Percentiles rank a stretch among this genome's conserved stretches.
phyloP scores from a whole-genome alignment of 2,888 invertebrate genomes.

The Sinodicranocentrus sp. region DNA sequence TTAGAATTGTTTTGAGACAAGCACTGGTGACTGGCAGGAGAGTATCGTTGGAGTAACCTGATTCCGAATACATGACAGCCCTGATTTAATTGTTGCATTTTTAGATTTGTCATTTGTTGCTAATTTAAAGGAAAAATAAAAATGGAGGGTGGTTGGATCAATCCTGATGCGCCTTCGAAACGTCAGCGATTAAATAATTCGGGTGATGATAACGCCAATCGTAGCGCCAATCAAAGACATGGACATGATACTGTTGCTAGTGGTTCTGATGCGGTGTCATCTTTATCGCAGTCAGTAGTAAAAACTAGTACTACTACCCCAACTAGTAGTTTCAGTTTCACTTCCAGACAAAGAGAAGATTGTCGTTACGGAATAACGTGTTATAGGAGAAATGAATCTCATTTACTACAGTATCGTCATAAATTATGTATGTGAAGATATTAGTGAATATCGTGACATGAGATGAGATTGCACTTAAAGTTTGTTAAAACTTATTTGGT shows the following conservation, averaged over 20 bases:
- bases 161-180: constrained; percentile 1
- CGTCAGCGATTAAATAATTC: background rate
- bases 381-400: constrained; percentile 90
- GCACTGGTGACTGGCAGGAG: too few species aligned
- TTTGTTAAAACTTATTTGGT: background rate
- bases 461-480: too few species aligned
- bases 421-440: constrained; percentile 84
- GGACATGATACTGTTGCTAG: too few species aligned
- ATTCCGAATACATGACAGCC: too few species aligned
- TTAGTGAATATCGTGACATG: too few species aligned
- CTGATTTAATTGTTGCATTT: too few species aligned
- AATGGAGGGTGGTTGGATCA: background rate
- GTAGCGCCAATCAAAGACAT: background rate
- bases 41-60: too few species aligned
- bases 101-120: too few species aligned
- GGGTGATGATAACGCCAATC: background rate
- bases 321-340: too few species aligned
- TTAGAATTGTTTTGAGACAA: too few species aligned
- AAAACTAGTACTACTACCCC: too few species aligned
- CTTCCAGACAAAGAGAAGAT: constrained; percentile 73
- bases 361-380: constrained; percentile 90
- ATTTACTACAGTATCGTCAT: constrained; percentile 90
- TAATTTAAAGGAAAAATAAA: too few species aligned
- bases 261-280: background rate
- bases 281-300: background rate